Evolutionary conservation across 1,140 invertebrate species (phyloP).

Genomic region (Cepaea nemoralis): DNA sequence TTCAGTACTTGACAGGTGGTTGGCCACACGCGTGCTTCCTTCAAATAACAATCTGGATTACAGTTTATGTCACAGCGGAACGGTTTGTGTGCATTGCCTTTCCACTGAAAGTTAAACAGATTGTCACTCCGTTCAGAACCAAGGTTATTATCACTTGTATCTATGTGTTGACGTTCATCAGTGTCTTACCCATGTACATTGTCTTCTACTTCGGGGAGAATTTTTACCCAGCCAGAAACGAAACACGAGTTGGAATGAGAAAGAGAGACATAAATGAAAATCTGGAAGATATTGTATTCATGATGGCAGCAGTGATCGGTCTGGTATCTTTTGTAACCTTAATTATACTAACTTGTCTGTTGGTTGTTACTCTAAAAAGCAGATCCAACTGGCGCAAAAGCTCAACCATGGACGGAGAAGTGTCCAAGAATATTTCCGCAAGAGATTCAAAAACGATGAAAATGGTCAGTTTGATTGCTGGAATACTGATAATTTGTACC

Average conservation of each 20-base stretch:
- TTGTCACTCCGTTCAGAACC: conserved; percentile 5
- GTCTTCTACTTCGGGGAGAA: not conserved
- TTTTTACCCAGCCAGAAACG: conserved; percentile 1
- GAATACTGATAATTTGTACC: not conserved
- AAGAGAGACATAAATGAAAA: not conserved
- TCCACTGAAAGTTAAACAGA: not conserved
- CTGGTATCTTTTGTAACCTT: conserved; percentile 2
- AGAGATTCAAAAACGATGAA: not conserved
- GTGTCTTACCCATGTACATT: not conserved
- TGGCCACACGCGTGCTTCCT: not conserved
- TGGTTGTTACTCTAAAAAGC: not conserved
- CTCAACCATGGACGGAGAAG: not conserved
- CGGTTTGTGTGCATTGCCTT: conserved; percentile 9
- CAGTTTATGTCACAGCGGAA: conserved; percentile 23
- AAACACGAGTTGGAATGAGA: not conserved
- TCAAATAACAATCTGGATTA: conserved; percentile 28
- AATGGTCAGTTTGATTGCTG: not conserved
- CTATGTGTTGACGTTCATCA: not conserved
- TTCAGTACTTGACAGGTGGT: conserved; percentile 18
- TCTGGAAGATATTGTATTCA: not conserved
- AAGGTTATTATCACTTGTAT: not conserved
- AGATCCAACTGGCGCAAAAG: conserved; percentile 14
- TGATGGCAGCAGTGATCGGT: not conserved
- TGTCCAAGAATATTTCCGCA: not conserved
- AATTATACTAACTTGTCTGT: not conserved